These are phyloP conservation scores for Gonioctena quinquepunctata DNA, from an alignment of 1,140 invertebrate genomes.

Conservation along the genomic window DNA sequence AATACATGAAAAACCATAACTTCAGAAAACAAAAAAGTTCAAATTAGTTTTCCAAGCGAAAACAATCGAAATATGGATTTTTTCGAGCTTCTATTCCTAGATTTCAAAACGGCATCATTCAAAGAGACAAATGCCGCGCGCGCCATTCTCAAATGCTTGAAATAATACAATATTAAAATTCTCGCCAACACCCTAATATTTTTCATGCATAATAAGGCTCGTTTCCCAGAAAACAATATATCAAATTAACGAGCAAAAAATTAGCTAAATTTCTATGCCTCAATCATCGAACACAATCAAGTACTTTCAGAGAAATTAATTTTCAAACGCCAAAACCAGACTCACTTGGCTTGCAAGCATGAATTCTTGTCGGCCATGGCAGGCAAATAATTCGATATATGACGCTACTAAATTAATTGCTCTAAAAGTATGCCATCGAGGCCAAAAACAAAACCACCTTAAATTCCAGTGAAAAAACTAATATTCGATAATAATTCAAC, in stretches of 20 bases:
- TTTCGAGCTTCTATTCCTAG: no score
- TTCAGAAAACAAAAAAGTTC: no score
- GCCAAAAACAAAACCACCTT: not conserved
- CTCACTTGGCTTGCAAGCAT: slow-evolving; percentile 16
- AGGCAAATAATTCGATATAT: slow-evolving; percentile 12
- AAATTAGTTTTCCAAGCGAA: no score
- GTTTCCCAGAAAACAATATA: slow-evolving; percentile 16
- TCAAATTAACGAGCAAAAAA: slow-evolving; percentile 29
- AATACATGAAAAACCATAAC: no score
- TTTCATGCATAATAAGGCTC: slow-evolving; percentile 25
- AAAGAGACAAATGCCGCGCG: slow-evolving; percentile 34
- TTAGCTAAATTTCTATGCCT: slow-evolving; percentile 35
- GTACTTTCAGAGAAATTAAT: slow-evolving; percentile 33
- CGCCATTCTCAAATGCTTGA: slow-evolving; percentile 50
- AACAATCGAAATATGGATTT: no score
- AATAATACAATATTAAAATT: slow-evolving; percentile 52
- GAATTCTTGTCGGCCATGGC: slow-evolving; percentile 26
- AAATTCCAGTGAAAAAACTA: slow-evolving; percentile 28
- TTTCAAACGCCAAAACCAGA: slow-evolving; percentile 23
- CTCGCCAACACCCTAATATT: slow-evolving; percentile 48
- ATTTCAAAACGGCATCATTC: not conserved
- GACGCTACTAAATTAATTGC: slow-evolving; percentile 45
- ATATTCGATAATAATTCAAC: slow-evolving; percentile 7
- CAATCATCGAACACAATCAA: not conserved
- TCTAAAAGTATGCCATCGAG: slow-evolving; percentile 13